These are phyloP conservation scores for Schizothorax lantsangensis DNA, from an alignment of 2,797 vertebrate species.

Conservation along the genomic window DNA sequence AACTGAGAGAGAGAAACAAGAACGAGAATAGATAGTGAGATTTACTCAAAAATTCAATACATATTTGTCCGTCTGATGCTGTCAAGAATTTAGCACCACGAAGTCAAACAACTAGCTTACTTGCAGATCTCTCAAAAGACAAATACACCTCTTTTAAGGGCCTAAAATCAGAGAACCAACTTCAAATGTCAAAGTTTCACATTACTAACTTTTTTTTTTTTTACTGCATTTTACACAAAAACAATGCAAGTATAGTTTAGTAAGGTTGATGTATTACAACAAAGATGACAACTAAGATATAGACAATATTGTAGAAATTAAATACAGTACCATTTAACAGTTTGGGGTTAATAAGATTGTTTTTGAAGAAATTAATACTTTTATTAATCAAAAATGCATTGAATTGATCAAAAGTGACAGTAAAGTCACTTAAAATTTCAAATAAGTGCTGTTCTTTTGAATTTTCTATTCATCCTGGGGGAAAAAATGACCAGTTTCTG, in stretches of 20 bases:
- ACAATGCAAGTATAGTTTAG: background rate
- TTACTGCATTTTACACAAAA: background rate
- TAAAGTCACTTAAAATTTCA: background rate
- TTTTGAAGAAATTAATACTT: background rate
- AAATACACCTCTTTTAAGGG: background rate
- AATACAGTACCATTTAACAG: background rate
- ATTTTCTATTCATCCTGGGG: background rate
- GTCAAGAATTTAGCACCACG: background rate
- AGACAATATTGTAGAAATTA: background rate
- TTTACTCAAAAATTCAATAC: background rate
- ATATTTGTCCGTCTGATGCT: constrained; percentile 1
- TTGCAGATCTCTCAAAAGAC: background rate
- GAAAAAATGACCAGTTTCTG: background rate
- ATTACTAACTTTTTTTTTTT: background rate
- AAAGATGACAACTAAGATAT: background rate
- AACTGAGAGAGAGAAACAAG: constrained; percentile 72
- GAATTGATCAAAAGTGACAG: background rate
- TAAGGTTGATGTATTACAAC: background rate
- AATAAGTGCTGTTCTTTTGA: background rate
- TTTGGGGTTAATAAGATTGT: background rate
- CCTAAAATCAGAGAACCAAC: background rate
- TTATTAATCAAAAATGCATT: background rate
- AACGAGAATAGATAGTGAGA: constrained; percentile 4
- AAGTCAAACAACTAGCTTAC: background rate
- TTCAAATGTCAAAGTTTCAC: background rate